Base-by-base conservation (phyloP, 2,797 vertebrate genomes). In the Tapirus indicus region DNA sequence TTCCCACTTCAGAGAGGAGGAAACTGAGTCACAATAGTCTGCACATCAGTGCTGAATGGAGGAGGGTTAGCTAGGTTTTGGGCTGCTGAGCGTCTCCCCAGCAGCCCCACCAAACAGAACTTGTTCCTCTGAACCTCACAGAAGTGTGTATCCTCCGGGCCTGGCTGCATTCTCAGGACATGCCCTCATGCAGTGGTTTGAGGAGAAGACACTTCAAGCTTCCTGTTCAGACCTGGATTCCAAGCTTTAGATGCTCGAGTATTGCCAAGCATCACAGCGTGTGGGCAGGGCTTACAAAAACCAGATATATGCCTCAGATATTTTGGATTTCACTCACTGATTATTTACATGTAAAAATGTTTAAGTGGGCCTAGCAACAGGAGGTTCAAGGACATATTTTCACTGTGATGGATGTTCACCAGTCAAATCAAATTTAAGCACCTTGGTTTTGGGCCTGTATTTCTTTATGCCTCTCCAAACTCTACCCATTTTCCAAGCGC, bases 391-490 rank as follows among this genome's bases (percentile, higher is more conserved):
- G 35, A 35, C 7, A 20, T 71, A 21, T n/a, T 66, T 66, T 74
- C 41, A 41, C 17, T 69, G 62, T 82, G 64, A 62, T 92, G 79
- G 44, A 16, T 2, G 88, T 69, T 94, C 44, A 92, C 1, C 3
- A 0, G 92, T 32, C 90, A 96, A 27, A 52, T 90, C 60, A 75
- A 80, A 78, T 27, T 44, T 93, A 97, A 96, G 93, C 21, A 9
- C 9, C 17, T 85, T 86, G 6, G 77, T 92, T 88, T 27, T 21
- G 35, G 47, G 49, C 80, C 58, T 64, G 1, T 0, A 6, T 72
- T 84, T 68, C 64, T 83, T 77, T 38, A 60, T 49, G 38, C 2
- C 84, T 72, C 41, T 7, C 7, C 64, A 69, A 93, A 79, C 38
- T 54, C 54, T 47, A 32, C 27, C 25, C 44, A 21, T 47, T 41